Conservation (phyloP, 2,888 invertebrate species). For the Drosophila birchii region DNA sequence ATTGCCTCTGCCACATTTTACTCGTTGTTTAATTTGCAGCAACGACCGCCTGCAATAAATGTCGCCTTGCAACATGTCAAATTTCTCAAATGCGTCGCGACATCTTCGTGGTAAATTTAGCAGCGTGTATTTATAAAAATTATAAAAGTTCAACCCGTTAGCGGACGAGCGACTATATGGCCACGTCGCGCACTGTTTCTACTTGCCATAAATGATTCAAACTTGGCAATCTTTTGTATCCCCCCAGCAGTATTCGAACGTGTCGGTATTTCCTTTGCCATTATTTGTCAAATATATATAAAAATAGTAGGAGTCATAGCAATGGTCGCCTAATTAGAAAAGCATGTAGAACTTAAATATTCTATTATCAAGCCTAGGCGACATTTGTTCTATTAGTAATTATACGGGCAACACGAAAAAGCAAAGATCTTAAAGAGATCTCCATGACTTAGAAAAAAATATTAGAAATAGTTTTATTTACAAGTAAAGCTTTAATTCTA, state of each 20-base stretch:
- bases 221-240: conserved; percentile 33
- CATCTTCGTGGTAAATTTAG: conserved; percentile 68
- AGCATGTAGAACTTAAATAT: conserved; percentile 5
- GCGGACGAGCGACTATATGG: conserved; percentile 27
- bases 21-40: conserved; percentile 23
- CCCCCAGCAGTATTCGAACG: conserved; percentile 44
- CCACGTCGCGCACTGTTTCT: conserved; percentile 47
- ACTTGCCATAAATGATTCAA: conserved; percentile 29
- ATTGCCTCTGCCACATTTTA: conserved; percentile 25
- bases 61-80: conserved; percentile 56
- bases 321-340: conserved; percentile 21
- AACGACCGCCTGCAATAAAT: conserved; percentile 33
- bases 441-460: background rate
- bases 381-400: background rate
- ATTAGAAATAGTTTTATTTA: background rate
- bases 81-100: conserved; percentile 69
- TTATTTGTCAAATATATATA: conserved; percentile 9
- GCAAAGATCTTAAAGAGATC: background rate
- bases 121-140: conserved; percentile 52
- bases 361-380: background rate
- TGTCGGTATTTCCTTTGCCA: conserved; percentile 57
- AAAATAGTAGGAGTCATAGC: background rate
- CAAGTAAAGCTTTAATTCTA: background rate
- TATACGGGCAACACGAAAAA: background rate
- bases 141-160: conserved; percentile 56